Evolutionary conservation across 2,888 invertebrate genomes (phyloP), one percentile per base, ranked within the genome.

Genomic region (Hoplodrina ambigua): DNA sequence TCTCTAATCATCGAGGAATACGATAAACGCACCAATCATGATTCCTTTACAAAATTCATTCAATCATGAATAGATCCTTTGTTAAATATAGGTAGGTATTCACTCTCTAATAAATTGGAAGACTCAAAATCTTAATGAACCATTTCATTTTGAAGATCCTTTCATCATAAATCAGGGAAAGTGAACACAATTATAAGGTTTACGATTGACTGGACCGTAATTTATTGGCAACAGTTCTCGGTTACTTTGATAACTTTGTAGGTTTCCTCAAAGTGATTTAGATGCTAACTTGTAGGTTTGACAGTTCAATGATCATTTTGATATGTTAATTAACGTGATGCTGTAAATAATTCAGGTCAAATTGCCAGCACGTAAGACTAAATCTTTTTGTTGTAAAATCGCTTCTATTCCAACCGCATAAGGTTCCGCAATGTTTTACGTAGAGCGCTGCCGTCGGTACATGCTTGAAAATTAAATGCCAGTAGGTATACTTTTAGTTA

Each of bases 151-250:
- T 5, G 4, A 13, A 46, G 33, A 37, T 50, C 37, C 44, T 58
- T 76, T 63, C 33, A 58, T 44, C 25, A 70, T 50, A 7, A 77
- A 53, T 20, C 37, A 10, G 50, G 50, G 44, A 46, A 33, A 59
- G 17, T 19, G 46, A 55, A 41, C 17, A 10, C n/a, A 49, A 25
- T 41, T 33, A 49, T 67, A 53, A 53, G 54, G 19, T 15, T 30
- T 33, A 25, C 30, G 41, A 50, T 62, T 25, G 50, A 37, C 15
- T 53, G 20, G 37, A 11, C 50, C 41, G 41, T 49, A 58, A 54
- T 57, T 61, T 41, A 60, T 46, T 54, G 19, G 11, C 4, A 19
- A 15, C 17, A 53, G 37, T 56, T 67, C 37, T 17, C 49, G 52
- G 56, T 55, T 5, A 25, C 49, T 62, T 69, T 76, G 53, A 69